These are phyloP conservation scores for Chalcis sispes DNA, from an alignment of 2,888 invertebrate genomes.

Conservation along the genomic window DNA sequence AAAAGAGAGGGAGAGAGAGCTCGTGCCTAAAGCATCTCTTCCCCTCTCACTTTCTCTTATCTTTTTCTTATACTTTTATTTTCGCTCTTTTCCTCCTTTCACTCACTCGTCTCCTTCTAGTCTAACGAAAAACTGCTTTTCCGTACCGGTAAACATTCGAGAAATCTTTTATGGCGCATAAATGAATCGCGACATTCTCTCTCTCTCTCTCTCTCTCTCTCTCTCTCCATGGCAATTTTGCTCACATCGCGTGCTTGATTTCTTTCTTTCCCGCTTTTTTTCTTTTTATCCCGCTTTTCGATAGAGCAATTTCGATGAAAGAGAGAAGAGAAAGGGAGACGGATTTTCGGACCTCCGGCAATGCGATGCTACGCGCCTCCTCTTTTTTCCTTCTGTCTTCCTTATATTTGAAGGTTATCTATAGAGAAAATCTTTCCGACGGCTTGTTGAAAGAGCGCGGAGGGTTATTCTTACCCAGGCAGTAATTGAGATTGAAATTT, in stretches of 20 bases:
- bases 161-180: conserved; percentile 48
- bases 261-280: conserved; percentile 8
- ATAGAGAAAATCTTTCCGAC: neutral
- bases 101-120: neutral
- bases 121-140: conserved; percentile 53
- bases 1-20: conserved; percentile 51
- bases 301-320: conserved; percentile 34
- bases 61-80: neutral
- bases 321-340: conserved; percentile 15
- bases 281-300: conserved; percentile 5
- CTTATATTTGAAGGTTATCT: neutral
- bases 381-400: neutral
- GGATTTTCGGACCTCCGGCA: conserved; percentile 1
- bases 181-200: conserved; percentile 37
- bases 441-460: neutral
- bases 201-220: neutral
- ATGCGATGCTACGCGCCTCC: no score
- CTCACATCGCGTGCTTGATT: no score
- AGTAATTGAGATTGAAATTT: conserved; percentile 30
- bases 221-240: neutral
- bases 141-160: conserved; percentile 56
- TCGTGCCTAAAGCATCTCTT: neutral
- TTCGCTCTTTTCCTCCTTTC: neutral
- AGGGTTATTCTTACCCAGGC: neutral
- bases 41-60: neutral